Percentiles rank a stretch among this genome's conserved stretches.
Evolutionary conservation across 2,888 invertebrate species (phyloP).

Genomic region (Tinea pellionella): DNA sequence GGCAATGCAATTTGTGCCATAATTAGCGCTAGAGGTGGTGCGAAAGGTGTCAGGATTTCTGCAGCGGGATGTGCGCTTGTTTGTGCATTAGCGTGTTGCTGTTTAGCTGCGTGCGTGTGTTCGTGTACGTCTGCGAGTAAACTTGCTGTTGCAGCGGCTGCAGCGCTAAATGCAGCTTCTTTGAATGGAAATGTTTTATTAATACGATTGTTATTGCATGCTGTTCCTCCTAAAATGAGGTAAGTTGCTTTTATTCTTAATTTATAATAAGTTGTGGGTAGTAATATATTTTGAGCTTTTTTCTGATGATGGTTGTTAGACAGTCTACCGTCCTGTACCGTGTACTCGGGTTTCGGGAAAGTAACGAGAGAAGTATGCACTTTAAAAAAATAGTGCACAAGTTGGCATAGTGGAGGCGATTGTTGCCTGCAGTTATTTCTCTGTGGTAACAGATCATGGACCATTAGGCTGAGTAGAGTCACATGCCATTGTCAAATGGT

Average conservation of each 20-base stretch:
- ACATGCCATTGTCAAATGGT: too few species aligned
- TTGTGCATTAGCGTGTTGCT: conserved; percentile 45
- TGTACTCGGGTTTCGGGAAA: too few species aligned
- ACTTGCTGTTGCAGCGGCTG: conserved; percentile 49
- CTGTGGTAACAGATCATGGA: too few species aligned
- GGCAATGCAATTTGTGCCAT: conserved; percentile 51
- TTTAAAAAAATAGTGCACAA: background rate
- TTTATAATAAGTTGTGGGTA: too few species aligned
- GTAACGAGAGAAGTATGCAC: background rate
- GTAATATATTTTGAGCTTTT: background rate
- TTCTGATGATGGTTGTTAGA: too few species aligned
- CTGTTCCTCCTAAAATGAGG: conserved; percentile 55
- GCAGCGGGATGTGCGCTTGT: conserved; percentile 48
- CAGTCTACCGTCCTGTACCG: too few species aligned
- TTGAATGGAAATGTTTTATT: conserved; percentile 55
- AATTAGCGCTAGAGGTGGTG: conserved; percentile 44
- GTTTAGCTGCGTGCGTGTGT: conserved; percentile 48
- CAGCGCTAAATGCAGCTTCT: conserved; percentile 52
- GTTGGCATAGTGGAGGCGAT: conserved; percentile 1
- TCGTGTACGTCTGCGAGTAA: conserved; percentile 37
- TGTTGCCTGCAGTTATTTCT: background rate
- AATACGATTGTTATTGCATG: conserved; percentile 45
- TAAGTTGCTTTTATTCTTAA: too few species aligned
- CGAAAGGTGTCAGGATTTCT: conserved; percentile 42
- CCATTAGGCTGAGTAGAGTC: too few species aligned